Evolutionary conservation across 2,888 invertebrate genomes (phyloP).

Genomic region (Lasioglossum pauxillum): DNA sequence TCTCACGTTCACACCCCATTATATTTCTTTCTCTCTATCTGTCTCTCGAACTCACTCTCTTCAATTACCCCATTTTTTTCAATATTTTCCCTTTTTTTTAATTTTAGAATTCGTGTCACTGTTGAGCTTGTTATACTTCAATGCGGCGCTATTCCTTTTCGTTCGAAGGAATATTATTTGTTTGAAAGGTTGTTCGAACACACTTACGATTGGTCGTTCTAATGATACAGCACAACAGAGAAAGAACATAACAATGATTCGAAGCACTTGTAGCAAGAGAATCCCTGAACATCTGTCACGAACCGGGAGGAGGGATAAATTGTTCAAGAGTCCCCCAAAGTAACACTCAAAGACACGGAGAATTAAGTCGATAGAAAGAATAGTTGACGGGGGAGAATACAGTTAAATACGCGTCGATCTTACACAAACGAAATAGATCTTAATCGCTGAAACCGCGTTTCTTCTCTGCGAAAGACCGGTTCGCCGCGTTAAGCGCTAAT

Average conservation of each 20-base stretch:
- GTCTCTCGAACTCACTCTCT: slow-evolving; percentile 22
- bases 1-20: slow-evolving; percentile 31
- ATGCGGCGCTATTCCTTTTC: slow-evolving; percentile 36
- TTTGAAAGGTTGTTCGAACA: slow-evolving; percentile 53
- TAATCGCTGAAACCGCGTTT: neutral
- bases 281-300: slow-evolving; percentile 16
- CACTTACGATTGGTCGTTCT: slow-evolving; percentile 66
- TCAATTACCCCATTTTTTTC: slow-evolving; percentile 45
- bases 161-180: slow-evolving; percentile 29
- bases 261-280: slow-evolving; percentile 14
- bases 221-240: slow-evolving; percentile 45
- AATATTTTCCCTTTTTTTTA: slow-evolving; percentile 20
- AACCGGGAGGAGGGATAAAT: neutral
- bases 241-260: slow-evolving; percentile 34
- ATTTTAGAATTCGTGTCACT: slow-evolving; percentile 64
- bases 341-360: slow-evolving; percentile 24
- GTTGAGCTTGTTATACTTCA: slow-evolving; percentile 42
- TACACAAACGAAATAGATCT: slow-evolving; percentile 21
- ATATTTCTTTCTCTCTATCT: slow-evolving; percentile 46
- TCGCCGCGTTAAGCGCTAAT: neutral
- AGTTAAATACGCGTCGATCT: slow-evolving; percentile 24
- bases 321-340: neutral
- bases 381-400: slow-evolving; percentile 26
- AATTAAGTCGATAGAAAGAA: slow-evolving; percentile 25
- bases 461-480: slow-evolving; percentile 13